phyloP scores from a whole-genome alignment of 2,888 invertebrate species.

The Oxystoma pomonae region DNA sequence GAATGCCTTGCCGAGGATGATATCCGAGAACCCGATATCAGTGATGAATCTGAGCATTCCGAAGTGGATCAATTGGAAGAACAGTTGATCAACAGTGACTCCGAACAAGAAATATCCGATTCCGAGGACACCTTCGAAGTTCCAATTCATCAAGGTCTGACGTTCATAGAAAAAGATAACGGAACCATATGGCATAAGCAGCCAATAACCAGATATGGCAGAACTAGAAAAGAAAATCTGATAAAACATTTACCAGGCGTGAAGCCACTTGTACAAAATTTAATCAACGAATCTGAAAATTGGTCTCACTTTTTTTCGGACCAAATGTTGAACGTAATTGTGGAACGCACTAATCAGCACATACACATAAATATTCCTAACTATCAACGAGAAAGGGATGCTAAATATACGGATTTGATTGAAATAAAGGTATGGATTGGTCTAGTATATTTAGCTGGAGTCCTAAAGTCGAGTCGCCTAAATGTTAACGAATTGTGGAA shows the following conservation, averaged over 20 bases:
- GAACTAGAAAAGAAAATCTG: background rate
- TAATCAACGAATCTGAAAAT: no score
- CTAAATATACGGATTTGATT: constrained; percentile 25
- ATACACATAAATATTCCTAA: constrained; percentile 21
- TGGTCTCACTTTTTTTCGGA: constrained; percentile 25
- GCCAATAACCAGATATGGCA: no score
- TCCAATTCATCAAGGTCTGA: no score
- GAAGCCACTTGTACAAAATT: constrained; percentile 9
- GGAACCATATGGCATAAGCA: no score
- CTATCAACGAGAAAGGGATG: constrained; percentile 29
- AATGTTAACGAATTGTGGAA: constrained; percentile 32
- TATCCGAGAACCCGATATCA: no score
- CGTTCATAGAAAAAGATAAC: no score
- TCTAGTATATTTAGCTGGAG: constrained; percentile 34
- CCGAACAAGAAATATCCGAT: no score
- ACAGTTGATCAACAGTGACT: no score
- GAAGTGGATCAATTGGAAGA: no score
- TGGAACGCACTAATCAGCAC: constrained; percentile 30
- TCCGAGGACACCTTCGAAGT: no score
- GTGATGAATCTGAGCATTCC: no score
- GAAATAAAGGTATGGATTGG: constrained; percentile 35
- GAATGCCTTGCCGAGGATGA: no score
- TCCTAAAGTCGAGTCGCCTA: constrained; percentile 25
- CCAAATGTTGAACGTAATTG: constrained; percentile 28
- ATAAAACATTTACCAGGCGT: background rate